These are phyloP conservation scores for Loripinus fragilis DNA, from an alignment of 2,888 invertebrate species.

Conservation along the genomic window DNA sequence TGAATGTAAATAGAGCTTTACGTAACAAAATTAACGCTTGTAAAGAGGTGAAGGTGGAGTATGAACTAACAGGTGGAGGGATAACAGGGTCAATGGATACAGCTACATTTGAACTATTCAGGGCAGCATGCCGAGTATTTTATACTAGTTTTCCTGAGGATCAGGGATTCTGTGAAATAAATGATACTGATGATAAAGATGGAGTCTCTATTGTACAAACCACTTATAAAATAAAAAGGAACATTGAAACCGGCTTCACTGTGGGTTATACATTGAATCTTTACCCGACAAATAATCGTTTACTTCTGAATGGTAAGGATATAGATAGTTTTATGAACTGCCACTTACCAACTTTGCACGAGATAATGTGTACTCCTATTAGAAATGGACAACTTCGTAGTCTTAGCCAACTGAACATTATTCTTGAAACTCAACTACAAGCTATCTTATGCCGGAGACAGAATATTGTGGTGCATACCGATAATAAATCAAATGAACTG, in stretches of 20 bases:
- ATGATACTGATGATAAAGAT: not conserved
- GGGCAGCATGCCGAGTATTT: not conserved
- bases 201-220: not conserved
- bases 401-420: not conserved
- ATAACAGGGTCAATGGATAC: not conserved
- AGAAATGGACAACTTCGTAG: not conserved
- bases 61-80: not conserved
- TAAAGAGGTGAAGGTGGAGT: not conserved
- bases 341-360: not conserved
- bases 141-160: not conserved
- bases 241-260: not conserved
- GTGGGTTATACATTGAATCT: not conserved
- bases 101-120: constrained; percentile 1
- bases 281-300: too few relatives aligned
- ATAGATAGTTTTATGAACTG: not conserved
- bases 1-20: not conserved
- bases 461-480: too few relatives aligned
- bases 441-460: not conserved
- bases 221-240: not conserved
- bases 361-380: not conserved
- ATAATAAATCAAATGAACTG: too few relatives aligned
- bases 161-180: not conserved
- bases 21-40: not conserved
- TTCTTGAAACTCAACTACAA: not conserved
- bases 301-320: too few relatives aligned